Evolutionary conservation across 2,888 invertebrate genomes (phyloP).

Genomic region (Cheilosia vulpina): DNA sequence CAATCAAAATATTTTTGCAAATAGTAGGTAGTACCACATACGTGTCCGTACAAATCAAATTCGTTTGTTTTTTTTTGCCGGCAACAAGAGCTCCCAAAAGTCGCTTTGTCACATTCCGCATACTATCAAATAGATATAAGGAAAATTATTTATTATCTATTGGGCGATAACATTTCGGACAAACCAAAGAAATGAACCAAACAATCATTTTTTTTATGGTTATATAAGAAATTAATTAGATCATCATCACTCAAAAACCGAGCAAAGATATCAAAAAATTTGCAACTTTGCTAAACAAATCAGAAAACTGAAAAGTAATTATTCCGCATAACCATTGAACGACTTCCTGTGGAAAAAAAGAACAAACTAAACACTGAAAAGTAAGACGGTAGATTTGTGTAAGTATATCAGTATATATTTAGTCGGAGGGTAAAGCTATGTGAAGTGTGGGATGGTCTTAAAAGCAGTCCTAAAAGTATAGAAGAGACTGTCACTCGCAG

Average conservation of each 20-base stretch:
- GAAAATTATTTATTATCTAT: slow-evolving; percentile 9
- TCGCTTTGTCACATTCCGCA: neutral
- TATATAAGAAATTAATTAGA: slow-evolving; percentile 15
- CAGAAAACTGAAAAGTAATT: too few relatives aligned
- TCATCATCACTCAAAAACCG: neutral
- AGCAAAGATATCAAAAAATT: neutral
- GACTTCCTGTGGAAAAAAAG: too few relatives aligned
- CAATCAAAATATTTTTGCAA: neutral
- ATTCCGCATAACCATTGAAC: too few relatives aligned
- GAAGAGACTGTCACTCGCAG: too few relatives aligned
- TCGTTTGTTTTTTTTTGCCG: neutral
- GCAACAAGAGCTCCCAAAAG: slow-evolving; percentile 1
- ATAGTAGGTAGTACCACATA: neutral
- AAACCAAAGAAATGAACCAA: slow-evolving; percentile 7
- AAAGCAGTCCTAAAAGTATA: too few relatives aligned
- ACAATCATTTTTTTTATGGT: slow-evolving; percentile 30
- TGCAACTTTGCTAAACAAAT: neutral
- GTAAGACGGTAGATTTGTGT: too few relatives aligned
- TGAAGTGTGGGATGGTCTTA: too few relatives aligned
- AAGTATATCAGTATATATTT: too few relatives aligned
- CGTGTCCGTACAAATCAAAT: slow-evolving; percentile 3
- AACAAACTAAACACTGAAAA: too few relatives aligned
- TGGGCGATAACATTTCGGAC: slow-evolving; percentile 3
- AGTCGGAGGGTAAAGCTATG: too few relatives aligned
- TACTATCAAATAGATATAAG: slow-evolving; percentile 6